phyloP scores from a whole-genome alignment of 2,797 vertebrate species.

The Graptemys geographica region DNA sequence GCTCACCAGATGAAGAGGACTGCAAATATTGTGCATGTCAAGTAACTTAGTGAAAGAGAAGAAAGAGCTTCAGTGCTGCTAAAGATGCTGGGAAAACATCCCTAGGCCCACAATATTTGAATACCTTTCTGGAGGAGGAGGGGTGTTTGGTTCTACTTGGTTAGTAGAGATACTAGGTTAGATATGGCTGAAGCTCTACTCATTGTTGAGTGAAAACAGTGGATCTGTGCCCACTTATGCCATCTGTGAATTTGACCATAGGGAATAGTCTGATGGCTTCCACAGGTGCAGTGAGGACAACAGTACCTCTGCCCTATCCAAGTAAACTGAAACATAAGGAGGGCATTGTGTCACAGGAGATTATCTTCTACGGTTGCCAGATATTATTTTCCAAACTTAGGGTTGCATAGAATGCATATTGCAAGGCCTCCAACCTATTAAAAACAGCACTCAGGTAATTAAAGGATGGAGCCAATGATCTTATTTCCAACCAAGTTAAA shows the following conservation, averaged over 20 bases:
- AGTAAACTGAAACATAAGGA: rapidly evolving
- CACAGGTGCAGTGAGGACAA: rapidly evolving
- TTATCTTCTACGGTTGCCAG: background rate
- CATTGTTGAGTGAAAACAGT: background rate
- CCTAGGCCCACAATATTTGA: rapidly evolving
- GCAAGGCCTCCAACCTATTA: background rate
- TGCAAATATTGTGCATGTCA: background rate
- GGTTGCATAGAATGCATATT: background rate
- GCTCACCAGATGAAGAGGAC: rapidly evolving
- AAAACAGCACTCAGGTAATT: background rate
- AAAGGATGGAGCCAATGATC: background rate
- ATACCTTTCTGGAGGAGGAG: background rate
- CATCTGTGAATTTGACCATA: rapidly evolving
- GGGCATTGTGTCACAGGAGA: rapidly evolving
- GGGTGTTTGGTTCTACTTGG: background rate
- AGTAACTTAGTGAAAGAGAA: background rate
- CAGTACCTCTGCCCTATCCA: rapidly evolving
- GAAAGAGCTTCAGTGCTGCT: background rate
- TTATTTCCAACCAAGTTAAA: background rate
- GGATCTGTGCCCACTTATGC: rapidly evolving
- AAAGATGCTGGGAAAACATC: background rate
- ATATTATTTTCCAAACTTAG: background rate
- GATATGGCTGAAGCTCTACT: background rate
- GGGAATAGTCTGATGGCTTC: rapidly evolving
- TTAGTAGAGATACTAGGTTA: background rate